Base-by-base conservation (phyloP, 2,797 vertebrate species). In the Aplochiton taeniatus region DNA sequence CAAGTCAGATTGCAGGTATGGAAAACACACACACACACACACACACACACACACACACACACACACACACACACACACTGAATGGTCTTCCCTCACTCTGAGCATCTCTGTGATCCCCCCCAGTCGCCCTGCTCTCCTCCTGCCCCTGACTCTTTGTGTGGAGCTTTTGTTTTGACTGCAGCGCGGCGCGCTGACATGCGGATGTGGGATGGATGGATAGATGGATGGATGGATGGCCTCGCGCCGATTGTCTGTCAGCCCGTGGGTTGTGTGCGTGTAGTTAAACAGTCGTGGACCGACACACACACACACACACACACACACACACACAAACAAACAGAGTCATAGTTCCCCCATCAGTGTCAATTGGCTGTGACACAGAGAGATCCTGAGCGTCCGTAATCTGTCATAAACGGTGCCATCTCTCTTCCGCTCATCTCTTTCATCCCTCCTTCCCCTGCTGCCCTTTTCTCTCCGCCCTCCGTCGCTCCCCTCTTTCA, bases 1-100 rank as follows among this genome's bases (percentile, higher is more conserved):
- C 85, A 5, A 83, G 83, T 77, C 87, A 89, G 83, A 87, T 85
- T 70, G 85, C 88, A 89, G 89, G 89, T 90, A 87, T 82, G 69
- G 64, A 14, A 64, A n/a, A 52, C 59, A 20, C 45, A 54, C 4
- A n/a, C 43, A 58, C 51, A 63, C 61, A 31, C 42, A 18, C 43
- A 8, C 0, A 45, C 41, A 16, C 56, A 66, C 64, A 51, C 55
- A 58, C 46, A 57, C 4, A 41, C 44, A 48, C 19, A 57, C 45
- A 43, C 18, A 17, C 41, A 42, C 18, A 43, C 17, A 43, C 44
- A 57, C 13, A 4, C 17, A 43, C 44, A 53, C 31, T 17, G 46
- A 61, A 17, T 41, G 50, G 14, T 31, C 0, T 49, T 60, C 47
- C 1, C 43, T 7, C 44, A 16, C 0, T 49, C 14, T 16, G 16